These are phyloP conservation scores for Scaptomyza pallida DNA, from an alignment of 1,140 invertebrate species.

Conservation along the genomic window DNA sequence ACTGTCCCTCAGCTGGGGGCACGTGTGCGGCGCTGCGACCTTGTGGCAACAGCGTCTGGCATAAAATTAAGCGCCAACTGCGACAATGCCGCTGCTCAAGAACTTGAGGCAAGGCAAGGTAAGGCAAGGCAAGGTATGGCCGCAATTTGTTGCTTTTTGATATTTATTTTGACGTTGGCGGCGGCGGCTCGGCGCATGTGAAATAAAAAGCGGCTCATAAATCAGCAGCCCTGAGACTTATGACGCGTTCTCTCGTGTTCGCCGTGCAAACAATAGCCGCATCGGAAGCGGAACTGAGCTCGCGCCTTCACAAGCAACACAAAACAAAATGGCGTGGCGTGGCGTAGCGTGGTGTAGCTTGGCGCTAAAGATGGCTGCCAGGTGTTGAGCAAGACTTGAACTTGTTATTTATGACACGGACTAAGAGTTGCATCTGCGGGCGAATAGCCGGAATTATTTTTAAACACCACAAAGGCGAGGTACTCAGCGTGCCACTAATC, in stretches of 20 bases:
- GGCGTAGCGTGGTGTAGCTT: not conserved
- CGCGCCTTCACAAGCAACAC: constrained; percentile 21
- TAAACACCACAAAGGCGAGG: constrained; percentile 4
- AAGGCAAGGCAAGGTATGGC: constrained; percentile 46
- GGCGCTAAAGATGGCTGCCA: constrained; percentile 46
- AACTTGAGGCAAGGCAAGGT: constrained; percentile 27
- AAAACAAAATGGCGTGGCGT: constrained; percentile 32
- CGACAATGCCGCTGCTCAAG: constrained; percentile 30
- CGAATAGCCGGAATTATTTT: constrained; percentile 20
- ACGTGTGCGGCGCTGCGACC: constrained; percentile 58
- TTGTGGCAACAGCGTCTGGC: constrained; percentile 60
- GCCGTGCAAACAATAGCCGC: constrained; percentile 31
- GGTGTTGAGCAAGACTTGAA: constrained; percentile 61
- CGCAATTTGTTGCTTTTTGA: constrained; percentile 80
- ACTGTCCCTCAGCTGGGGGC: constrained; percentile 33
- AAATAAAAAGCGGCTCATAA: constrained; percentile 68
- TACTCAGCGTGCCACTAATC: constrained; percentile 26
- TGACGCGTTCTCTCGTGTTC: constrained; percentile 6
- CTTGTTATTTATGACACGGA: constrained; percentile 69
- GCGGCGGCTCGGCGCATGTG: constrained; percentile 29
- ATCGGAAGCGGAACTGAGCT: constrained; percentile 33
- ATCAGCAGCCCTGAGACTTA: constrained; percentile 43
- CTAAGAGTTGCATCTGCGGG: constrained; percentile 51
- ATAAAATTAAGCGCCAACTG: constrained; percentile 69
- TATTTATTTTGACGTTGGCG: constrained; percentile 68